Evolutionary conservation across 2,113 vertebrate genomes (phyloP), one percentile per base, ranked within the genome.

Genomic region (Rhinichthys klamathensis): DNA sequence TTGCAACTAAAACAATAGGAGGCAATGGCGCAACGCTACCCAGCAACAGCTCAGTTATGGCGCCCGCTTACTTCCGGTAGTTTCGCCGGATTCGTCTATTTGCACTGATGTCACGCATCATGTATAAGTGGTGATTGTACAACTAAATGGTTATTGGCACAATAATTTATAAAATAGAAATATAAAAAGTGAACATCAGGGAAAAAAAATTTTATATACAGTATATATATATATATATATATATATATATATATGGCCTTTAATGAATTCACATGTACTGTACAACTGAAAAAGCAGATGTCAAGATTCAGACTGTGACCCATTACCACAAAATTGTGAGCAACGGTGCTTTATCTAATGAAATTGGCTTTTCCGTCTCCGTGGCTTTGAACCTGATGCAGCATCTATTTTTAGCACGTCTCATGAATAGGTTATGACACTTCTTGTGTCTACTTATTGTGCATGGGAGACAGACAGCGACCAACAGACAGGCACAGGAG

Each of bases 351-450:
- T 74, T 49, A 74, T 77, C 49, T 56, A 77, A 21, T 54, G 76
- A 79, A 79, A 79, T 11, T 38, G 51, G 3, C 46, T 5, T 27
- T 54, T 18, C 46, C 46, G 3, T 18, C 44, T 30, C 25, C 2
- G 16, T 56, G 27, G 25, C 51, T 74, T 63, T 67, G 11, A 75
- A 77, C 51, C 54, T 49, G 27, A 76, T 51, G 38, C 46, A 25
- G 27, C 0, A 78, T 56, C 83, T 78, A 85, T 85, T 60, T 80
- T 80, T 32, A 80, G 25, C 77, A 4, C 3, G 2, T 69, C 54
- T 74, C 38, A 80, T 49, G 76, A 85, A 85, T 32, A 80, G 67
- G 46, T 49, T 38, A 73, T 21, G 32, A 61, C 51, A 63, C 21
- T 10, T 79, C 63, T 61, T 56, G 27, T 25, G 49, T 41, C n/a